These are phyloP conservation scores for Saiga tatarica DNA, from an alignment of 2,113 vertebrate genomes.

Conservation along the genomic window DNA sequence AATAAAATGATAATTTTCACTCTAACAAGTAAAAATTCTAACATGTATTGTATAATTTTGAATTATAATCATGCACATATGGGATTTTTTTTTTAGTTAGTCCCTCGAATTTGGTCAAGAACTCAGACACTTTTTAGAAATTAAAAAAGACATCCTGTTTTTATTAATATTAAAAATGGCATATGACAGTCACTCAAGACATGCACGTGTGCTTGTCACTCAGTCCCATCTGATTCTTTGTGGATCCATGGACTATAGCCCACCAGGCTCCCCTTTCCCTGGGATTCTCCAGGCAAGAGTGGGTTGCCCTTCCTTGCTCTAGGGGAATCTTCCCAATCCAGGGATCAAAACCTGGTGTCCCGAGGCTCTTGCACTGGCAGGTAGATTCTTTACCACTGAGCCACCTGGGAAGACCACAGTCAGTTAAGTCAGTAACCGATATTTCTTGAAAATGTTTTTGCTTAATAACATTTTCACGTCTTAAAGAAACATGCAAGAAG, in stretches of 20 bases:
- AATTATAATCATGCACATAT: neutral
- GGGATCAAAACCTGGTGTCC: neutral
- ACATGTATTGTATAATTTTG: neutral
- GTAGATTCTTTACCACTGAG: neutral
- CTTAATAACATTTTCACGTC: neutral
- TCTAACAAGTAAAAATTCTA: conserved; percentile 33
- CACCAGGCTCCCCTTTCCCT: neutral
- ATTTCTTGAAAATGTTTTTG: neutral
- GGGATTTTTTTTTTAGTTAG: neutral
- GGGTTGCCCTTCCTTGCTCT: neutral
- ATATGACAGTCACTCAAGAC: too few relatives aligned
- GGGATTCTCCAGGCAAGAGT: neutral
- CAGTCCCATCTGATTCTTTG: neutral
- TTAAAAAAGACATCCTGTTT: neutral
- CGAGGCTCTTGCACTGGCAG: neutral
- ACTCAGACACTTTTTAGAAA: neutral
- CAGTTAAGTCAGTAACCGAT: neutral
- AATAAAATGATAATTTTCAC: conserved; percentile 41
- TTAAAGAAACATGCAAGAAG: neutral
- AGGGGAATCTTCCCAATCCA: neutral
- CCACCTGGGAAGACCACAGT: neutral
- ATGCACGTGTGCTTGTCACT: accelerated
- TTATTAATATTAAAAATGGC: neutral
- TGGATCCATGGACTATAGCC: neutral
- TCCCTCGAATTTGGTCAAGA: neutral